Base-by-base conservation (phyloP, 1,140 invertebrate species). In the Drosophila nannoptera region DNA sequence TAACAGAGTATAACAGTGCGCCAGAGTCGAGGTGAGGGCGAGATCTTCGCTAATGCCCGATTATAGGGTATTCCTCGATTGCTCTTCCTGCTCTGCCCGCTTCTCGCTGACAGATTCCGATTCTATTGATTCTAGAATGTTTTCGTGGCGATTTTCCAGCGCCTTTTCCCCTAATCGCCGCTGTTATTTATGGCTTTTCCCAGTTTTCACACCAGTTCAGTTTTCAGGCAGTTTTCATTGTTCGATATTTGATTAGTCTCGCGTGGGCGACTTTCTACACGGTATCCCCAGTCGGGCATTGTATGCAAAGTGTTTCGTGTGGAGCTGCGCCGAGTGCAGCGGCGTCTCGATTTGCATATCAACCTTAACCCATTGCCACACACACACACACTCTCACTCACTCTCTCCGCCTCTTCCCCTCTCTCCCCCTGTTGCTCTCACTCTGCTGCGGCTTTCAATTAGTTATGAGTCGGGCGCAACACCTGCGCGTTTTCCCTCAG, bases 331-430 rank as follows among this genome's bases (percentile, higher is more conserved):
- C 70, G 70, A 74, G 49, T 29, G 31, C 14, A 45, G 49, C 16
- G 48, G 35, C 42, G 32, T 45, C 32, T 40, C 14, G 5, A 72
- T 82, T 78, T 76, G 80, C 81, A 73, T 76, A 49, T 58, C 81
- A 80, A 80, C 80, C 81, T 80, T 84, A 80, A 84, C 80, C 80
- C 81, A 84, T 80, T 84, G 80, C 36, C 80, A 86, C 63, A 83
- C 32, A 35, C 31, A 7, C 12, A 12, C 12, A 31, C 12, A 31
- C 7, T 9, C 16, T 32, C 6, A 9, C 14, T n/a, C 22, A 5
- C 2, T 7, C 48, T 22, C 31, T 12, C 29, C 31, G 22, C 32
- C 38, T 22, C 50, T 40, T 46, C 46, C 36, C n/a, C 62, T n/a
- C 29, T 8, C 38, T 22, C 33, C 14, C 58, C 40, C 36, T 7